phyloP scores from a whole-genome alignment of 2,888 invertebrate species.

The Danaus chrysippus region DNA sequence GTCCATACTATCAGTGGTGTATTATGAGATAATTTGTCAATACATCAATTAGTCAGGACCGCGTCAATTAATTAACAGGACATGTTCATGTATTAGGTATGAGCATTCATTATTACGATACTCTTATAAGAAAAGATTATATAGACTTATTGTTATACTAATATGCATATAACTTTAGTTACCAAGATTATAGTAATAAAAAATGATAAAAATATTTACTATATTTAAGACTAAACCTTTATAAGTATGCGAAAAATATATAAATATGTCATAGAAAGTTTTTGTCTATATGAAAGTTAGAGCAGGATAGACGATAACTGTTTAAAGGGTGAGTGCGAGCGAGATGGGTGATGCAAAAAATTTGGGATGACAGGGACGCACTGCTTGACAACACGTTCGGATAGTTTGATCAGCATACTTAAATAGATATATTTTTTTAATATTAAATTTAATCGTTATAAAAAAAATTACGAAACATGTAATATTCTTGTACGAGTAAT shows the following conservation, averaged over 20 bases:
- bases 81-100: slow-evolving; percentile 13
- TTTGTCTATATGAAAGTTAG: neutral
- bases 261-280: too few species aligned
- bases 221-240: too few species aligned
- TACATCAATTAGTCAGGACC: slow-evolving; percentile 23
- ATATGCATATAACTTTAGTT: too few species aligned
- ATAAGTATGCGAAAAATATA: too few species aligned
- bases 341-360: slow-evolving; percentile 3
- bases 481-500: slow-evolving; percentile 14
- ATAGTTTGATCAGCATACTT: neutral
- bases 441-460: neutral
- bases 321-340: slow-evolving; percentile 6
- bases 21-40: slow-evolving; percentile 26
- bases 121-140: neutral
- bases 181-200: too few species aligned
- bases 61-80: slow-evolving; percentile 25
- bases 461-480: neutral
- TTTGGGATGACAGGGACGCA: slow-evolving; percentile 12
- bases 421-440: slow-evolving; percentile 2
- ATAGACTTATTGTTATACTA: too few species aligned
- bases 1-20: slow-evolving; percentile 20
- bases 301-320: neutral
- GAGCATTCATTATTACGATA: neutral
- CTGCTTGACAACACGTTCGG: slow-evolving; percentile 9
- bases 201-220: too few species aligned